phyloP scores from a whole-genome alignment of 2,113 vertebrate genomes.

The Microtus pennsylvanicus region DNA sequence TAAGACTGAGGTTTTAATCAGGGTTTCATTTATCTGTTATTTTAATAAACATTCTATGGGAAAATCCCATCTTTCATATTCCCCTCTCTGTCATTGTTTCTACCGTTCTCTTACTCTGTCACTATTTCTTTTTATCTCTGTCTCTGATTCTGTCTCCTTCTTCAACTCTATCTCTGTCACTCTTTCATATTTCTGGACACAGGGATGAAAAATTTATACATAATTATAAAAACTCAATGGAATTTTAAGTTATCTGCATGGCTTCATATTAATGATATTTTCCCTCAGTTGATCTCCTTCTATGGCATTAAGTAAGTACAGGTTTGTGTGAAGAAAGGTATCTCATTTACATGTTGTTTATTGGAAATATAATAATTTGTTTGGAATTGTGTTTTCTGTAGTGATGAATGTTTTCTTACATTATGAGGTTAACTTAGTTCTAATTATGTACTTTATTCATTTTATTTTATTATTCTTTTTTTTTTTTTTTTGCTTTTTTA shows the following conservation, averaged over 20 bases:
- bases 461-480: neutral
- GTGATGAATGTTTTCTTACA: neutral
- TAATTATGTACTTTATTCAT: constrained; percentile 40
- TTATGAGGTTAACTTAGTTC: neutral
- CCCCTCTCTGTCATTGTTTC: neutral
- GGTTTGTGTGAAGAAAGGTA: constrained; percentile 26
- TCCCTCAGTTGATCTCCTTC: neutral
- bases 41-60: neutral
- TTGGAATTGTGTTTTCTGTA: neutral
- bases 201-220: neutral
- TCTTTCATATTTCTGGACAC: neutral
- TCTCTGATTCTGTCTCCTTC: neutral
- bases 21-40: neutral
- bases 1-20: neutral
- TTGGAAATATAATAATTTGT: neutral
- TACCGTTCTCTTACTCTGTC: neutral
- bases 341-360: neutral
- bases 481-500: too few relatives aligned
- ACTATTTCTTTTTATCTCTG: neutral
- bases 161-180: neutral
- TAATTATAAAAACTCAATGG: neutral
- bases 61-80: neutral
- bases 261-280: neutral
- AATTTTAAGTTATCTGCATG: neutral
- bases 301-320: neutral